Conservation (phyloP, 2,888 invertebrate species). For the Geotrupes spiniger region DNA sequence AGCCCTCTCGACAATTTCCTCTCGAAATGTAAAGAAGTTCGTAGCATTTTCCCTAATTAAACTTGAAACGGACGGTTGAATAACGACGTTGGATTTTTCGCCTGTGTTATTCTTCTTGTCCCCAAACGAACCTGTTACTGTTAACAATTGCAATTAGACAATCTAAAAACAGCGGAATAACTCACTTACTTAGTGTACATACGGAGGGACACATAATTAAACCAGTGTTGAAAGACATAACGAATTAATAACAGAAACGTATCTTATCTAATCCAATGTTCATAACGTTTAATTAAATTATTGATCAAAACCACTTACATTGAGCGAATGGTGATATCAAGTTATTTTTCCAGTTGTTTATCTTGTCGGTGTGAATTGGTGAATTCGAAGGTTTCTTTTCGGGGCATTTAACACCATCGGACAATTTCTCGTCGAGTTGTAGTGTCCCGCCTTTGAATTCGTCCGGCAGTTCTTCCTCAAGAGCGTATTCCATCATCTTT, state of each 20-base stretch:
- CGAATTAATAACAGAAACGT: background rate
- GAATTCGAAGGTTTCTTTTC: background rate
- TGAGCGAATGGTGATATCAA: background rate
- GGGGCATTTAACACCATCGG: background rate
- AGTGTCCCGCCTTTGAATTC: constrained; percentile 58
- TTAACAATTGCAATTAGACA: constrained; percentile 43
- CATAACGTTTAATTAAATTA: too few species aligned
- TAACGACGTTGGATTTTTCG: constrained; percentile 29
- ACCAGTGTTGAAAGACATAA: constrained; percentile 38
- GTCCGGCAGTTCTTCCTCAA: constrained; percentile 51
- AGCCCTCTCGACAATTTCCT: constrained; percentile 70
- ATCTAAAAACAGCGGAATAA: constrained; percentile 26
- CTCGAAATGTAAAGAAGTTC: constrained; percentile 70
- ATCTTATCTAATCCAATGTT: constrained; percentile 3
- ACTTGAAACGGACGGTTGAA: constrained; percentile 49
- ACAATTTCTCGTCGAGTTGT: constrained; percentile 27
- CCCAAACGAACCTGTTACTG: constrained; percentile 32
- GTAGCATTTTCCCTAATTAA: constrained; percentile 59
- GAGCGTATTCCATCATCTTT: constrained; percentile 26
- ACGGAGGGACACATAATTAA: constrained; percentile 37
- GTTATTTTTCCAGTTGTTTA: background rate
- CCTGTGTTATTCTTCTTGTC: constrained; percentile 28
- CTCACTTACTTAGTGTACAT: constrained; percentile 27
- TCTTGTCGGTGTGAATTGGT: background rate
- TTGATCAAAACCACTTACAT: background rate